A percentile compares a stretch with the other conserved stretches of the same genome.
These are phyloP conservation scores for Alexandromys fortis DNA, from an alignment of 2,113 vertebrate genomes.

Conservation along the genomic window DNA sequence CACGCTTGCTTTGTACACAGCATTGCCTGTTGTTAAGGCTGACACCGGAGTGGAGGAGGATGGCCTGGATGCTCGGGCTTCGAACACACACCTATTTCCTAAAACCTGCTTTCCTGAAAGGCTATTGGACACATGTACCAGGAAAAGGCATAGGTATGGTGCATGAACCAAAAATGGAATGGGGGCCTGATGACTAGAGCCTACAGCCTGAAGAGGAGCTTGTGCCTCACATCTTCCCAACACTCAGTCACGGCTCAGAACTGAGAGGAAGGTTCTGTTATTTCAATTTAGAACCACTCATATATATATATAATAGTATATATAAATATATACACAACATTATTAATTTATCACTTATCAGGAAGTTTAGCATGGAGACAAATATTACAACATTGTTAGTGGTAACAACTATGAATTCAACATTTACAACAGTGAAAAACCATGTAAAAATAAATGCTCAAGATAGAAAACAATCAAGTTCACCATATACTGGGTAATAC, in stretches of 20 bases:
- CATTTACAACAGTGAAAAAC: background rate
- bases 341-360: background rate
- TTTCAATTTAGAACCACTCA: background rate
- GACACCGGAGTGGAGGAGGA: background rate
- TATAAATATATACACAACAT: background rate
- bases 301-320: background rate
- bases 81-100: background rate
- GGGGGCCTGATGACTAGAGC: background rate
- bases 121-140: background rate
- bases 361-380: background rate
- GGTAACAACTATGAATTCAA: background rate
- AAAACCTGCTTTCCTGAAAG: background rate
- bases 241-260: background rate
- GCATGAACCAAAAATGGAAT: background rate
- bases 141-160: background rate
- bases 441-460: background rate
- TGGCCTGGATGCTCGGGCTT: background rate
- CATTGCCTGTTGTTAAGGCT: constrained; percentile 47
- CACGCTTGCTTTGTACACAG: background rate
- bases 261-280: background rate
- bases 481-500: background rate
- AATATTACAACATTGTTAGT: background rate
- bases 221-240: background rate
- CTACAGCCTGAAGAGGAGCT: background rate
- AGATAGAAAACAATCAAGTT: background rate